These are phyloP conservation scores for Drosophila anomalipes DNA, from an alignment of 2,888 invertebrate genomes.

Conservation along the genomic window DNA sequence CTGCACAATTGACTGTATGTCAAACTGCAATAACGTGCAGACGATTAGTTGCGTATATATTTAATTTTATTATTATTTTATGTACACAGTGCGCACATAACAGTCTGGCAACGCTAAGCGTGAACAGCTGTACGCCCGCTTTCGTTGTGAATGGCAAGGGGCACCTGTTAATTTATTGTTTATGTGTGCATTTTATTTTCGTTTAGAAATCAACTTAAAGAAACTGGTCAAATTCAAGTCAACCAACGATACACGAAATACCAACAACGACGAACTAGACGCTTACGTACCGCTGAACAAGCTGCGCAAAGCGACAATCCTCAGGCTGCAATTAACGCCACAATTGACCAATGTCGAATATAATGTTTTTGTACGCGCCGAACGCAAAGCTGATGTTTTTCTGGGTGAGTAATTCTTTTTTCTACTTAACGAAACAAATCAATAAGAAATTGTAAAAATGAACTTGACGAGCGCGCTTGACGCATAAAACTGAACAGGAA, in stretches of 20 bases:
- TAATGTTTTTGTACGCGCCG: conserved; percentile 82
- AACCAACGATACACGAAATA: conserved; percentile 54
- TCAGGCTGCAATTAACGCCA: conserved; percentile 81
- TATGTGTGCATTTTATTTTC: conserved; percentile 22
- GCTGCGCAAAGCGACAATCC: conserved; percentile 77
- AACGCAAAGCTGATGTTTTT: conserved; percentile 83
- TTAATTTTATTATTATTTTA: conserved; percentile 3
- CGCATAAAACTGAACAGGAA: conserved; percentile 40
- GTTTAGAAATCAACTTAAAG: conserved; percentile 83
- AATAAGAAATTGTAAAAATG: conserved; percentile 21
- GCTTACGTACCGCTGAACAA: conserved; percentile 83
- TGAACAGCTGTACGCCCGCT: conserved; percentile 48
- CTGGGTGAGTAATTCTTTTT: conserved; percentile 78
- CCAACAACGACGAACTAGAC: conserved; percentile 75
- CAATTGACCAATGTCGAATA: conserved; percentile 66
- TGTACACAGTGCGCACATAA: neutral
- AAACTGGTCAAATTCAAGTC: conserved; percentile 82
- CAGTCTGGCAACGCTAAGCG: conserved; percentile 53
- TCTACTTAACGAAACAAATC: neutral
- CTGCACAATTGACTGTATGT: conserved; percentile 4
- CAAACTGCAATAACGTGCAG: neutral
- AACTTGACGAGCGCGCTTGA: conserved; percentile 37
- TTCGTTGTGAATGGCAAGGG: conserved; percentile 52
- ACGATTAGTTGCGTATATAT: conserved; percentile 1
- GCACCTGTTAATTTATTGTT: conserved; percentile 52